Evolutionary conservation across 1,140 invertebrate genomes (phyloP).

Genomic region (Drosophila serrata): DNA sequence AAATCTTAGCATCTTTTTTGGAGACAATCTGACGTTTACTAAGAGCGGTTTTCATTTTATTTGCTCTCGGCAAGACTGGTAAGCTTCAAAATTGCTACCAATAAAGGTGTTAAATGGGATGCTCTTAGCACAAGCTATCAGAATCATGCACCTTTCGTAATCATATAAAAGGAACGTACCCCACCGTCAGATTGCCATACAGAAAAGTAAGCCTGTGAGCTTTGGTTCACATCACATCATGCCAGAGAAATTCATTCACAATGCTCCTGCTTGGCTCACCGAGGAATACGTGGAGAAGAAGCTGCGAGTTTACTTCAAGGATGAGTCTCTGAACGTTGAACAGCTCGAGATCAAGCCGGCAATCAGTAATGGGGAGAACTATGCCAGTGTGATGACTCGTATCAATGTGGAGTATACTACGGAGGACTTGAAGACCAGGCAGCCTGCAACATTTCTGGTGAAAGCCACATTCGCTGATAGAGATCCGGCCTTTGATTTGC

Average conservation of each 20-base stretch:
- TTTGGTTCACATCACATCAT: slow-evolving; percentile 10
- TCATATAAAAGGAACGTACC: not conserved
- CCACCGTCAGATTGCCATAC: not conserved
- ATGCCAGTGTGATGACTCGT: slow-evolving; percentile 68
- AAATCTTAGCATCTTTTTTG: not conserved
- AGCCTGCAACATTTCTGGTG: slow-evolving; percentile 44
- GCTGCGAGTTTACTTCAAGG: slow-evolving; percentile 55
- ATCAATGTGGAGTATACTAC: slow-evolving; percentile 50
- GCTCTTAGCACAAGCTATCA: not conserved
- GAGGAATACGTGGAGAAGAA: slow-evolving; percentile 58
- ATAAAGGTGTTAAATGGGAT: not conserved
- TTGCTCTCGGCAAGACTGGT: not conserved
- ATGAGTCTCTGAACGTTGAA: slow-evolving; percentile 46
- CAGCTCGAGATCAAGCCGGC: slow-evolving; percentile 48
- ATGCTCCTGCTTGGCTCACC: slow-evolving; percentile 65
- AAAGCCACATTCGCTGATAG: slow-evolving; percentile 63
- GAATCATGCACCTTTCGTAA: not conserved
- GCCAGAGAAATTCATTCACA: slow-evolving; percentile 17
- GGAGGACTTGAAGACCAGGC: not conserved
- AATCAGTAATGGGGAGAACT: slow-evolving; percentile 72
- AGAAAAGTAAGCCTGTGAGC: not conserved
- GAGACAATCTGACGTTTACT: not conserved
- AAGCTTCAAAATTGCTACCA: not conserved
- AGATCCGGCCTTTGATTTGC: slow-evolving; percentile 42
- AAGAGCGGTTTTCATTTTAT: not conserved